phyloP scores from a whole-genome alignment of 2,113 vertebrate genomes.

The Melanostigma gelatinosum region DNA sequence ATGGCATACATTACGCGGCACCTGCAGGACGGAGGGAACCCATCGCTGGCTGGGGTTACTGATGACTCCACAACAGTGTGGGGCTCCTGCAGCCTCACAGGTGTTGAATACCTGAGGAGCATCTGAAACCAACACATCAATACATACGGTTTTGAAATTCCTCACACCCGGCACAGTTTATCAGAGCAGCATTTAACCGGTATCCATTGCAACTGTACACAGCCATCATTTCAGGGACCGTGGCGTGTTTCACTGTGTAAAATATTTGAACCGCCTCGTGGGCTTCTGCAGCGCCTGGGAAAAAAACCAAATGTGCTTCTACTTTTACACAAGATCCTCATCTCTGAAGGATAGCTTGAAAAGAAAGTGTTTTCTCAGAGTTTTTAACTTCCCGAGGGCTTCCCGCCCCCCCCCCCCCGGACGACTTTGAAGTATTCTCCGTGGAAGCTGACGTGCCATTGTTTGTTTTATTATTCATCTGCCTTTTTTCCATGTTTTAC shows the following conservation, averaged over 20 bases:
- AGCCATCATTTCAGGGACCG: constrained; percentile 30
- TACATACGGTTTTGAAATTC: background rate
- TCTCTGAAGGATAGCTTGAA: constrained; percentile 35
- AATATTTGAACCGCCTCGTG: constrained; percentile 50
- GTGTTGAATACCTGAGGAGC: background rate
- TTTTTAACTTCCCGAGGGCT: background rate
- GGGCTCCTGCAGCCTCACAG: constrained; percentile 1
- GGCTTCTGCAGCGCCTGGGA: constrained; percentile 19
- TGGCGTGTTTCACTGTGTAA: constrained; percentile 27
- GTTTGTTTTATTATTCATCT: constrained; percentile 36
- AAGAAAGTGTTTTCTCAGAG: constrained; percentile 13
- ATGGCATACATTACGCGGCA: constrained; percentile 2
- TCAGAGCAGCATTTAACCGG: constrained; percentile 4
- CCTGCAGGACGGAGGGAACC: background rate
- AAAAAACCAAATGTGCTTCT: constrained; percentile 41
- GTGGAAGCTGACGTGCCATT: constrained; percentile 23
- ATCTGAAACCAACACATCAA: background rate
- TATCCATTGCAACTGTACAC: constrained; percentile 29
- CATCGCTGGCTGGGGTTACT: constrained; percentile 12
- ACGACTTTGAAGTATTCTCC: constrained; percentile 35
- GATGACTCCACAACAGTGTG: constrained; percentile 2
- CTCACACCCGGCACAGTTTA: background rate
- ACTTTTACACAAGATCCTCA: constrained; percentile 35
- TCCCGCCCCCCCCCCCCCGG: too few relatives aligned
- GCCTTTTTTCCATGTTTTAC: background rate